Evolutionary conservation across 2,888 invertebrate genomes (phyloP), one percentile per base, ranked within the genome.

Genomic region (Calephelis perditalis): DNA sequence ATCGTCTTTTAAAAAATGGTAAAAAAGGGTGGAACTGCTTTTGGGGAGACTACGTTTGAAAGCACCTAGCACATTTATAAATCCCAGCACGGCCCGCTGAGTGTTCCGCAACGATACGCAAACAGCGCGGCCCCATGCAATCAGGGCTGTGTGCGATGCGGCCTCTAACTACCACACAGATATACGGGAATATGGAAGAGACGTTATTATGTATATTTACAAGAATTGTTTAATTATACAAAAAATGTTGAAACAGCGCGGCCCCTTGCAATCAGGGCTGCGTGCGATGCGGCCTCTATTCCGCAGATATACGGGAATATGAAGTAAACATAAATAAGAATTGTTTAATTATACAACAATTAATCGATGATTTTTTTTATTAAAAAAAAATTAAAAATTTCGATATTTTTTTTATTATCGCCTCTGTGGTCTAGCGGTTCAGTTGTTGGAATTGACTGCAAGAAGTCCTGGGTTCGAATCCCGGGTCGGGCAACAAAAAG

Each of bases 51-150:
- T 46, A 7, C 12, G n/a, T 12, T 46, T 46, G 46, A n/a, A 46
- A 46, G 58, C 59, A 62, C 62, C 43, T 57, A 56, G 60, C 61
- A 47, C 55, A 65, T 63, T 65, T 66, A 63, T 65, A 66, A 65
- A 63, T 61, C 63, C 56, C 59, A 52, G 46, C 57, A 52, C 43
- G 45, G 43, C 54, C 59, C 55, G 55, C n/a, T 46, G 46, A 12
- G 58, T 49, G 58, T 57, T 55, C 63, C 63, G 61, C 65, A 62
- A 58, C 61, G 63, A 63, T 64, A 68, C 64, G 64, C 65, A 64
- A 64, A 65, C 63, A 63, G 58, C 55, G 68, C 55, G 61, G 63
- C 12, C 46, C 68, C 63, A 58, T 55, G 67, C 67, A 68, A 68
- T 68, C 68, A 68, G 58, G 62, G 47, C 60, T 61, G 65, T 62